Percentiles rank a stretch among this genome's conserved stretches.
phyloP scores from a whole-genome alignment of 2,113 vertebrate genomes.

The Eptatretus burgeri region DNA sequence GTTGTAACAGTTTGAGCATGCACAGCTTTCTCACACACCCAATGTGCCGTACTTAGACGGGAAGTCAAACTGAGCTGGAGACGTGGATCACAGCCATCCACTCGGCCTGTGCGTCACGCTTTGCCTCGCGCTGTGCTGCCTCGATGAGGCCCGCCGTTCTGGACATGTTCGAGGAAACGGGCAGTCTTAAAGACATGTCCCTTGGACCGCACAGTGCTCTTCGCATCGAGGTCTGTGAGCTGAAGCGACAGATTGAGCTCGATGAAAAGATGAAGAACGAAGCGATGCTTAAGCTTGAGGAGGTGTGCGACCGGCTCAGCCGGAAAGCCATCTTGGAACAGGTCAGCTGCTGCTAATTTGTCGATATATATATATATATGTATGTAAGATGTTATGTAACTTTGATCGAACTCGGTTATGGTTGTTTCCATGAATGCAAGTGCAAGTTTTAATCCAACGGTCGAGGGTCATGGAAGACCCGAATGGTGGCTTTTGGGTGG shows the following conservation, averaged over 20 bases:
- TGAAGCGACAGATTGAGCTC: conserved; percentile 90
- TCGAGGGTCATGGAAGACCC: no score
- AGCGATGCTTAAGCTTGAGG: conserved; percentile 62
- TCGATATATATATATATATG: no score
- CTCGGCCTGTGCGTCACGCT: conserved; percentile 64
- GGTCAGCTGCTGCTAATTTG: conserved; percentile 17
- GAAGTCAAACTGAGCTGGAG: conserved; percentile 76
- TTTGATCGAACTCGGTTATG: no score
- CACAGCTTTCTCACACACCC: no score
- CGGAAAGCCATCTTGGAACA: conserved; percentile 86
- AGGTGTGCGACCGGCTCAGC: conserved; percentile 59
- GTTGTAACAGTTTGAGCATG: no score
- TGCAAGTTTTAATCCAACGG: no score
- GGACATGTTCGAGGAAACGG: no score
- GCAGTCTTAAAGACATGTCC: background rate
- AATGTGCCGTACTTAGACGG: conserved; percentile 23
- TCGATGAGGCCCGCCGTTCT: no score
- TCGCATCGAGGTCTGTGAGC: conserved; percentile 39
- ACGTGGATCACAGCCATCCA: conserved; percentile 92
- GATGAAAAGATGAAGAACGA: conserved; percentile 97
- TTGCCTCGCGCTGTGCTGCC: conserved; percentile 17
- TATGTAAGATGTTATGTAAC: no score
- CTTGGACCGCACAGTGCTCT: conserved; percentile 60
- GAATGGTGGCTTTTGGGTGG: no score
- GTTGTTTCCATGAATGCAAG: no score